A percentile compares a stretch with the other conserved stretches of the same genome.
Evolutionary conservation across 2,797 vertebrate genomes (phyloP).

Genomic region (Cryptoprocta ferox): DNA sequence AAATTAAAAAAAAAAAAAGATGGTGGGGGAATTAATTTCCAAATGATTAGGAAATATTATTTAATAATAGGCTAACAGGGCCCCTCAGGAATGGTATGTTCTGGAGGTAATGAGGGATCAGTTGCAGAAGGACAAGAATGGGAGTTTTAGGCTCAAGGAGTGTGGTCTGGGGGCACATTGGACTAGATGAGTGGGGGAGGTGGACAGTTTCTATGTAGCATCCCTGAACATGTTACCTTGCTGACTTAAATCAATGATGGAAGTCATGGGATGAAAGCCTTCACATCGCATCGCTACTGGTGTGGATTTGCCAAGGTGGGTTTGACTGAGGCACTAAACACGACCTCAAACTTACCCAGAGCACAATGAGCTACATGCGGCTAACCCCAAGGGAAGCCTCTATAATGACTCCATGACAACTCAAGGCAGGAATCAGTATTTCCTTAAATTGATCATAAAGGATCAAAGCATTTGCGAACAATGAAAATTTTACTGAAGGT

Average conservation of each 20-base stretch:
- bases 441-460: neutral
- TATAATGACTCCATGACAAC: neutral
- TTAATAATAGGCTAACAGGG: neutral
- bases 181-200: neutral
- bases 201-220: neutral
- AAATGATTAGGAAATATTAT: neutral
- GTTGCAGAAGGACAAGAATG: neutral
- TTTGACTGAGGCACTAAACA: neutral
- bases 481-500: slow-evolving; percentile 10
- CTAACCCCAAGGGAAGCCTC: neutral
- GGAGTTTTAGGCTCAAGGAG: neutral
- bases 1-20: neutral
- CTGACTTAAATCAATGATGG: neutral
- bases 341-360: neutral
- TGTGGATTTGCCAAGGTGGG: neutral
- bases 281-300: neutral
- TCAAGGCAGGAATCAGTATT: neutral
- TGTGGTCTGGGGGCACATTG: neutral
- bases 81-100: neutral
- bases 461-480: neutral
- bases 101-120: neutral
- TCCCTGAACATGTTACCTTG: neutral
- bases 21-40: neutral
- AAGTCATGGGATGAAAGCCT: neutral
- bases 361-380: neutral